A percentile compares a stretch with the other conserved stretches of the same genome.
phyloP scores from a whole-genome alignment of 2,797 vertebrate species.

The Acanthis flammea region DNA sequence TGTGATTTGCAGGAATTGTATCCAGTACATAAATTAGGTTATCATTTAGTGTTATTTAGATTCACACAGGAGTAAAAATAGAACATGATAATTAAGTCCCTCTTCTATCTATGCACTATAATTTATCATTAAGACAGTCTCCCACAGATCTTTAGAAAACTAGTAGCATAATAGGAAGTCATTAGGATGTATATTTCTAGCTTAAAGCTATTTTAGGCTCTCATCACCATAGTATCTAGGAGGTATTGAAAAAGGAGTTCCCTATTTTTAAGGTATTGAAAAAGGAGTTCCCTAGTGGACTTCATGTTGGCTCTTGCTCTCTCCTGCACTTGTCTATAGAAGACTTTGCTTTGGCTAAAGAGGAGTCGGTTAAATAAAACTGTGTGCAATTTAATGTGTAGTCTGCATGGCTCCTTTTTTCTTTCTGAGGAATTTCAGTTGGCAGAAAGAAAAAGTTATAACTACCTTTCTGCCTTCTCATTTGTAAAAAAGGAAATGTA shows the following conservation, averaged over 20 bases:
- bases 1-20: not conserved
- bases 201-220: not conserved
- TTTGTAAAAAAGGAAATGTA: not conserved
- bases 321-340: not conserved
- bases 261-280: not conserved
- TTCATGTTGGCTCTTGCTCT: not conserved
- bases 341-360: not conserved
- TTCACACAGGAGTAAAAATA: not conserved
- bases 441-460: not conserved
- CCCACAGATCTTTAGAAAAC: not conserved
- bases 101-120: not conserved
- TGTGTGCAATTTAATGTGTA: not conserved
- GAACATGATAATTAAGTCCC: not conserved
- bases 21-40: not conserved
- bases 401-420: not conserved
- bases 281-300: not conserved
- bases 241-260: not conserved
- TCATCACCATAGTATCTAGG: not conserved
- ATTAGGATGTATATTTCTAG: not conserved
- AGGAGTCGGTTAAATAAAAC: not conserved
- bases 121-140: not conserved
- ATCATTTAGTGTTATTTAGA: not conserved
- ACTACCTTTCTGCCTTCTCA: not conserved
- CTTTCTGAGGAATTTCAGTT: not conserved
- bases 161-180: not conserved